Evolutionary conservation across 1,140 invertebrate species (phyloP).

Genomic region (Aphis craccivora): DNA sequence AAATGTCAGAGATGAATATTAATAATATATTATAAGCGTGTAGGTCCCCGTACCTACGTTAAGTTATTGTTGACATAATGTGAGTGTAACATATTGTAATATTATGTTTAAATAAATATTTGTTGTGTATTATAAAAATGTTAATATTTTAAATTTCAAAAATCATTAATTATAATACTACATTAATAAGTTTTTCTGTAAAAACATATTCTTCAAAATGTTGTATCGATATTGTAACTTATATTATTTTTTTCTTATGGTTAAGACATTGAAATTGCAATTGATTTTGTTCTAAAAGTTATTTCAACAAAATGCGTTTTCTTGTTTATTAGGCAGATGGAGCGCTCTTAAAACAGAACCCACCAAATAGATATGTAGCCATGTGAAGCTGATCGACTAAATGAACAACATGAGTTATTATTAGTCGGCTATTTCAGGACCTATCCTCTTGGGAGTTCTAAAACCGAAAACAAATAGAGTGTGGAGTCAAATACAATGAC

Average conservation of each 20-base stretch:
- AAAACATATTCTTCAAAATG: not conserved
- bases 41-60: not conserved
- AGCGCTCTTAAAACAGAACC: not conserved
- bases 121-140: not conserved
- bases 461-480: not conserved
- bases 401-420: constrained; percentile 36
- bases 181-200: not conserved
- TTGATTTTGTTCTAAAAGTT: not conserved
- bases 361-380: not conserved
- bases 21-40: not conserved
- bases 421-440: not conserved
- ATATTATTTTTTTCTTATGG: not conserved
- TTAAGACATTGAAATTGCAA: not conserved
- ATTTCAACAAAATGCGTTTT: not conserved
- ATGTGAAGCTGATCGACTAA: not conserved
- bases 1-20: not conserved
- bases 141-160: not conserved
- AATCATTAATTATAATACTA: not conserved
- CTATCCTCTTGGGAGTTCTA: not conserved
- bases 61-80: not conserved
- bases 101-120: not conserved
- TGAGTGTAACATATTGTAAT: not conserved
- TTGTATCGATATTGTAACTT: not conserved
- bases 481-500: constrained; percentile 28
- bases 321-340: not conserved